Conservation (phyloP, 2,797 vertebrate species). For the Cottoperca gobio region DNA sequence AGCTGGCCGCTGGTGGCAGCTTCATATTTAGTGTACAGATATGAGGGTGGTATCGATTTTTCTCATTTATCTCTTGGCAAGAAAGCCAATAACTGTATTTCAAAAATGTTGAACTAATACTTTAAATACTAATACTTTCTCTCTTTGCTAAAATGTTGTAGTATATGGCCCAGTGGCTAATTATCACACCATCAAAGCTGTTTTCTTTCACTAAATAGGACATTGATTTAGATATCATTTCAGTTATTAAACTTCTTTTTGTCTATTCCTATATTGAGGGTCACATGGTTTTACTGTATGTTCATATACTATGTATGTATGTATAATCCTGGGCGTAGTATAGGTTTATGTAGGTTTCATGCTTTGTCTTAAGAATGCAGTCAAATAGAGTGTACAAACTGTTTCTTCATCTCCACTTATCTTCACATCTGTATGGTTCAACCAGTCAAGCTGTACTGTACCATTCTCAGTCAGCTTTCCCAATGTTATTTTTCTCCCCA, state of each 20-base stretch:
- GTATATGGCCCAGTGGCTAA: neutral
- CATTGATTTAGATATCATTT: neutral
- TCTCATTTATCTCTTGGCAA: too few relatives aligned
- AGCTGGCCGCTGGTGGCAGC: neutral
- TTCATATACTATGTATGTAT: neutral
- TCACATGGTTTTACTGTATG: neutral
- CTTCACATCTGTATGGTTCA: slow-evolving; percentile 7
- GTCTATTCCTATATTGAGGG: neutral
- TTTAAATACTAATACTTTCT: too few relatives aligned
- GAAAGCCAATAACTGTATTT: neutral
- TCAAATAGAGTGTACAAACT: neutral
- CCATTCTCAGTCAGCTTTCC: slow-evolving; percentile 24
- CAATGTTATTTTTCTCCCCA: slow-evolving; percentile 27
- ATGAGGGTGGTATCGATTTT: too few relatives aligned
- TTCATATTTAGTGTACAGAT: too few relatives aligned
- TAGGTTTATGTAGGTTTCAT: neutral
- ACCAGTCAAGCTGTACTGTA: neutral
- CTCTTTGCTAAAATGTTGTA: too few relatives aligned
- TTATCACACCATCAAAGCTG: neutral
- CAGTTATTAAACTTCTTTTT: neutral
- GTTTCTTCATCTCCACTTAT: slow-evolving; percentile 15
- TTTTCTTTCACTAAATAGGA: neutral
- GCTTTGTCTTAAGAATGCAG: neutral
- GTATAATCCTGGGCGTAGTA: too few relatives aligned
- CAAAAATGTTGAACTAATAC: neutral